These are phyloP conservation scores for Amblyornis subalaris DNA, from an alignment of 2,113 vertebrate genomes.

Conservation along the genomic window DNA sequence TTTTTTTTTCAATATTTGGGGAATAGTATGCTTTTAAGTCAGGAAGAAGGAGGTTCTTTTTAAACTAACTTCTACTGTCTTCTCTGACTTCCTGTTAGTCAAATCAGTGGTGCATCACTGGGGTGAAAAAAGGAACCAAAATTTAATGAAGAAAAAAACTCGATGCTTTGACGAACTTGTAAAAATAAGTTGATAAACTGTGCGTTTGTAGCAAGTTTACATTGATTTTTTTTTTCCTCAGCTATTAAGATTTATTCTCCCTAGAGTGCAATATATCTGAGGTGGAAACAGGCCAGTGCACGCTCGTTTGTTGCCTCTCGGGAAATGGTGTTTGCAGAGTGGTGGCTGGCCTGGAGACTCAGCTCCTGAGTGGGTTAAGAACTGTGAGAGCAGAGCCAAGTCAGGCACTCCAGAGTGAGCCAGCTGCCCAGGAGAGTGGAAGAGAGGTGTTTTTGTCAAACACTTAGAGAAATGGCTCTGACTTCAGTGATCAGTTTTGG, in stretches of 20 bases:
- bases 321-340: background rate
- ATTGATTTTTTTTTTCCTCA: background rate
- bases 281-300: background rate
- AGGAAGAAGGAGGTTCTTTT: background rate
- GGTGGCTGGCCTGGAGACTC: background rate
- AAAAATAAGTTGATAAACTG: background rate
- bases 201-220: background rate
- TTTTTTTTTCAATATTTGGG: background rate
- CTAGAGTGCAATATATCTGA: background rate
- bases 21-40: background rate
- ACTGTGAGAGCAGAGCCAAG: background rate
- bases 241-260: background rate
- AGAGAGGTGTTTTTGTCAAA: background rate
- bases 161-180: background rate
- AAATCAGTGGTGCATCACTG: background rate
- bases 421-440: background rate
- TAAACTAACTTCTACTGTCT: background rate
- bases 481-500: background rate
- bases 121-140: background rate
- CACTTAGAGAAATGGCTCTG: background rate
- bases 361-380: background rate
- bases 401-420: background rate
- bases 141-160: fast-evolving
- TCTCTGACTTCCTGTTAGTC: background rate
- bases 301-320: background rate